These are phyloP conservation scores for Aplodontia rufa DNA, from an alignment of 2,113 vertebrate species.

Conservation along the genomic window DNA sequence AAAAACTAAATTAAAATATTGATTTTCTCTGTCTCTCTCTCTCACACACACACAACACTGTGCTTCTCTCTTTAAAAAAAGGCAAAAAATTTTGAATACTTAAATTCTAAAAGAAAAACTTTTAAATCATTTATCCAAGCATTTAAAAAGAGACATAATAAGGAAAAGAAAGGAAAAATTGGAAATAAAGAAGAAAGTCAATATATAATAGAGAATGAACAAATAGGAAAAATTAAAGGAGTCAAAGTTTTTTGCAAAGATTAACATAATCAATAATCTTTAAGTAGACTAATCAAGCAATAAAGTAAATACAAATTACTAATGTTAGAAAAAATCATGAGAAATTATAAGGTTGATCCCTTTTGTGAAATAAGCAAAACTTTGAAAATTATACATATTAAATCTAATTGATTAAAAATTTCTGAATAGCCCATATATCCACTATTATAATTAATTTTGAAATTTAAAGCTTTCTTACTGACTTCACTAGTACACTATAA, in stretches of 20 bases:
- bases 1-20: too few relatives aligned
- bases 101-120: not conserved
- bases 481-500: not conserved
- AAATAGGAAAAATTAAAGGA: not conserved
- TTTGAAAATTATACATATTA: not conserved
- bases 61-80: too few relatives aligned
- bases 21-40: too few relatives aligned
- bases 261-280: not conserved
- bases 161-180: not conserved
- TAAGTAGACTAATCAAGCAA: not conserved
- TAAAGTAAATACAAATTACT: not conserved
- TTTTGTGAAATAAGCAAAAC: not conserved
- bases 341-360: not conserved
- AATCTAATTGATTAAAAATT: not conserved
- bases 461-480: constrained; percentile 5
- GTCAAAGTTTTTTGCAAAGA: not conserved
- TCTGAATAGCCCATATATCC: not conserved
- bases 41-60: too few relatives aligned
- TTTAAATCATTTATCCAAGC: not conserved
- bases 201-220: not conserved
- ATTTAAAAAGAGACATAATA: not conserved
- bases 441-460: not conserved
- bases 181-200: not conserved
- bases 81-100: too few relatives aligned
- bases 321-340: not conserved